These are phyloP conservation scores for Parambassis ranga DNA, from an alignment of 2,797 vertebrate genomes.

Conservation along the genomic window DNA sequence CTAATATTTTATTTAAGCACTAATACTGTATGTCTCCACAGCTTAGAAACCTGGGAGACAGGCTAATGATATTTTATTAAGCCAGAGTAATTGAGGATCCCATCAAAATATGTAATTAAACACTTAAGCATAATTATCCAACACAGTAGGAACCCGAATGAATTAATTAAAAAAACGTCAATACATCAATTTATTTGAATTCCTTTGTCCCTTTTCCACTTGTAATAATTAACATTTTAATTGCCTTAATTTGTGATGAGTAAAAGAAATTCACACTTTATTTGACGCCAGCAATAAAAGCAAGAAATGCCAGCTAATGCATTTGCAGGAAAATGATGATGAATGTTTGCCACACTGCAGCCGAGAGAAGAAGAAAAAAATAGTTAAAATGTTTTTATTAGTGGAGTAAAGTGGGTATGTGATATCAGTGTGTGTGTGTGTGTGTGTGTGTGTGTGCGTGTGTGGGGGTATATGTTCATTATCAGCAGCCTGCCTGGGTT, in stretches of 20 bases:
- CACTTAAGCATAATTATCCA: conserved; percentile 93
- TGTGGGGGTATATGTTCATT: conserved; percentile 68
- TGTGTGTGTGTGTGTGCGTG: conserved; percentile 29
- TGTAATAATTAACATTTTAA: conserved; percentile 84
- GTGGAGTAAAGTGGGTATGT: conserved; percentile 11
- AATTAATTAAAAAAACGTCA: conserved; percentile 91
- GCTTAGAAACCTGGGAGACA: conserved; percentile 89
- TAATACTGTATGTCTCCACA: conserved; percentile 79
- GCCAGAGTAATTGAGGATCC: conserved; percentile 93
- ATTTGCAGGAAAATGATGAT: conserved; percentile 45
- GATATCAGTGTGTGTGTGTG: neutral
- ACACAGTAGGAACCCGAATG: conserved; percentile 88
- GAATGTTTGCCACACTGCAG: conserved; percentile 40
- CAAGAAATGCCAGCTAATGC: conserved; percentile 46
- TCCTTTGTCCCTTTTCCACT: conserved; percentile 85
- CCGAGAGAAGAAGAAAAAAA: conserved; percentile 20
- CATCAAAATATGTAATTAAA: conserved; percentile 98
- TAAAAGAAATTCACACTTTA: conserved; percentile 74
- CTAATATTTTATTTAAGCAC: conserved; percentile 83
- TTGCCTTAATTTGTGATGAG: conserved; percentile 78
- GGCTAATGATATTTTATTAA: conserved; percentile 91
- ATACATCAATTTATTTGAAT: conserved; percentile 91
- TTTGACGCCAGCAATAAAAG: conserved; percentile 57
- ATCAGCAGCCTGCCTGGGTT: conserved; percentile 72
- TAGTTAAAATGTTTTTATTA: conserved; percentile 12